Evolutionary conservation across 1,140 invertebrate species (phyloP), one percentile per base, ranked within the genome.

Genomic region (Laupala kohalensis): DNA sequence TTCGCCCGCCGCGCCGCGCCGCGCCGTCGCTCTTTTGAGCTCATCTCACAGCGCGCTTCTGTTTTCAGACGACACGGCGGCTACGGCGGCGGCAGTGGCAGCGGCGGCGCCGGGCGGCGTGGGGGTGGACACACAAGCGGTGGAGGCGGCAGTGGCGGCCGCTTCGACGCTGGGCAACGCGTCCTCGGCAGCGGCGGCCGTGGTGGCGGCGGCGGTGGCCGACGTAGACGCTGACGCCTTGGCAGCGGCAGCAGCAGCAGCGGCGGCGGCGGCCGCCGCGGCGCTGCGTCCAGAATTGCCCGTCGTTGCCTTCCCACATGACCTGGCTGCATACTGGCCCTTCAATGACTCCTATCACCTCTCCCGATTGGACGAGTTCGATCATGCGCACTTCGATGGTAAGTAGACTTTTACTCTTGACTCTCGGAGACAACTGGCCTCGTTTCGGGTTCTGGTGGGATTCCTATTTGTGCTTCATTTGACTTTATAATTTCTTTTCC

Each of bases 321-420:
- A 72, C 29, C 15, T 37, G 4, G 12, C 65, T 9, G 25, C n/a
- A 27, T 68, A 72, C 71, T 72, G 71, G 71, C 30, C 65, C 66
- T 72, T 68, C 65, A 72, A 72, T 24, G 71, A 69, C 19, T 28
- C 71, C 24, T 72, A 27, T 65, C 71, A 72, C 9, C 71, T 72
- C 4, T 27, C 71, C 23, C 23, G 25, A 6, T 53, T 72, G 65
- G 65, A 65, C 26, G 71, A 72, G 2, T 72, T 72, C 71, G 66
- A 72, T 29, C 71, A 72, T 25, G 37, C 66, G 15, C 65, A 67
- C 30, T 68, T 72, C n/a, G 71, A 72, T 64, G 71, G 71, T 72
- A 30, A 69, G 71, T 68, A 26, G 13, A 15, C 53, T 25, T 26
- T 63, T 25, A 6, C 67, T 66, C 6, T 25, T 65, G 5, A 65